These are phyloP conservation scores for Cyprinodon tularosa DNA, from an alignment of 2,113 vertebrate genomes.

Conservation along the genomic window DNA sequence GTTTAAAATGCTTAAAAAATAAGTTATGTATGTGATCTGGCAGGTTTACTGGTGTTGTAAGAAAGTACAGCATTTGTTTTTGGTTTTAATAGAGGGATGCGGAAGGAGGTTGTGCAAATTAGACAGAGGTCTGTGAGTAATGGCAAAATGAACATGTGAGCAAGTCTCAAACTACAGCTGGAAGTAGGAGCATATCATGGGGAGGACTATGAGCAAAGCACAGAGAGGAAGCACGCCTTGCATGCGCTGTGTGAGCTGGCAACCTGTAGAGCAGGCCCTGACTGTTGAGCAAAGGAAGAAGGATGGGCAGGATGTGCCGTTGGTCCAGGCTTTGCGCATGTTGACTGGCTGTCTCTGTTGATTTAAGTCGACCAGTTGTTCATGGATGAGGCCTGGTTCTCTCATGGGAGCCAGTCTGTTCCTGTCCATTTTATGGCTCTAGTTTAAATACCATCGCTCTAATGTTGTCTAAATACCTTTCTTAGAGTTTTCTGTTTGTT, in stretches of 20 bases:
- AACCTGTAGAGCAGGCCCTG: conserved; percentile 9
- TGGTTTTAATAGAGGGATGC: conserved; percentile 10
- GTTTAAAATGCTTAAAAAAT: neutral
- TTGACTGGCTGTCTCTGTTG: conserved; percentile 19
- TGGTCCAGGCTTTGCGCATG: conserved; percentile 21
- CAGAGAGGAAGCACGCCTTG: conserved; percentile 22
- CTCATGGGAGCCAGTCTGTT: neutral
- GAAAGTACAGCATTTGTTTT: conserved; percentile 2
- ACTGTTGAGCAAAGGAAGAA: conserved; percentile 16
- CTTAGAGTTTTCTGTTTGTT: neutral
- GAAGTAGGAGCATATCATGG: conserved; percentile 10
- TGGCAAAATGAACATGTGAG: conserved; percentile 33
- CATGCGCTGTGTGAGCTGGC: conserved; percentile 9
- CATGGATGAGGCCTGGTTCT: conserved; percentile 1
- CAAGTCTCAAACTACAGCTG: conserved; percentile 12
- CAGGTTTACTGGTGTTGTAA: conserved; percentile 1
- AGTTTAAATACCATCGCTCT: neutral
- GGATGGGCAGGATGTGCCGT: neutral
- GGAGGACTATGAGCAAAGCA: conserved; percentile 17
- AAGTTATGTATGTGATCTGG: conserved; percentile 7
- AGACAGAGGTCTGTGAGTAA: conserved; percentile 6
- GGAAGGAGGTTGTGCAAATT: conserved; percentile 28
- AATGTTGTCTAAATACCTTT: neutral
- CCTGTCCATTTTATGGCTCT: neutral
- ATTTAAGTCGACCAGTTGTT: conserved; percentile 14